Evolutionary conservation across 2,797 vertebrate genomes (phyloP), one percentile per base, ranked within the genome.

Genomic region (Rhyacichthys aspro): DNA sequence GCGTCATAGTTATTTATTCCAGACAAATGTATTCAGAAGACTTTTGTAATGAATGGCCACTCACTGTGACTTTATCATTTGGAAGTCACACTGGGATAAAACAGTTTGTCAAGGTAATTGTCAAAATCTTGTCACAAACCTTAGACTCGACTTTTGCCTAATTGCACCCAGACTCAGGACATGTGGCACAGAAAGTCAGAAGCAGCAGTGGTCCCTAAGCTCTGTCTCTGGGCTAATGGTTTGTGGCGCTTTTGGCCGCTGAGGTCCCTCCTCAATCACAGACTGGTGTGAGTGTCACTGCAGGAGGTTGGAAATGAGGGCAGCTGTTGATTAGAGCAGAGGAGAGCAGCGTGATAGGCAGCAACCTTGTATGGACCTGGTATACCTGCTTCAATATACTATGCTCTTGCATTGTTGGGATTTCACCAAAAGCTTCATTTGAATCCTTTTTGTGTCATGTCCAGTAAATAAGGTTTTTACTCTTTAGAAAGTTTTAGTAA

Each of bases 241-340:
- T 72, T 63, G 63, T 76, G 77, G 61, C 76, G 44, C 57, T 67
- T 11, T 50, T 55, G 67, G 71, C 57, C 2, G 8, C 59, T 70
- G 58, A 70, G 61, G 68, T 84, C 74, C 64, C 54, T 78, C 67
- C 72, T 85, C 83, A 78, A 81, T 87, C 80, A 81, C 72, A 63
- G 37, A 37, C 61, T 9, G 33, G 46, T 67, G 64, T 33, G 12
- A 70, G 41, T 59, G 43, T 70, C 77, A 60, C 64, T 58, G 74
- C 75, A 70, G 82, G 74, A 60, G 67, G 49, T 77, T 68, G 59
- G 72, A 79, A 86, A 84, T 70, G 63, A 74, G 77, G 70, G 62
- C 76, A 70, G 80, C 74, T 64, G 70, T 82, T 78, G 74, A 88
- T 90, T 83, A 76, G 81, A 78, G 46, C 59, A 18, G 70, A 55